Percentiles rank a stretch among this genome's conserved stretches.
Conservation (phyloP, 1,140 invertebrate species). For the Ectropis grisescens region DNA sequence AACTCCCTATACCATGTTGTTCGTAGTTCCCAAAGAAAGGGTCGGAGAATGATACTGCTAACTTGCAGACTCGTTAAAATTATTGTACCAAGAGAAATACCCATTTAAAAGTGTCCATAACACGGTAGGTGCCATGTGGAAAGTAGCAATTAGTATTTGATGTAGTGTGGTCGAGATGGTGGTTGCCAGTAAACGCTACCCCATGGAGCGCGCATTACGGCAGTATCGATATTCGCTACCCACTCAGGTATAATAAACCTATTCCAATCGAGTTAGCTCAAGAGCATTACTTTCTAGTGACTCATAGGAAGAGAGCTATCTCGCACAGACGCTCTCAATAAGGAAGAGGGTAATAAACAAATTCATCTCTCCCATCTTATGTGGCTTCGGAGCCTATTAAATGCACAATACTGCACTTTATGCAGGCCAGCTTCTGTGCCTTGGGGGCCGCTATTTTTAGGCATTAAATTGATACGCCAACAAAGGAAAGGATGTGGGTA, state of each 20-base stretch:
- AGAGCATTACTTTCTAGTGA: conserved; percentile 66
- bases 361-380: conserved; percentile 67
- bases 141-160: no score
- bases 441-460: conserved; percentile 58
- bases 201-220: no score
- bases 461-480: conserved; percentile 57
- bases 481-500: conserved; percentile 61
- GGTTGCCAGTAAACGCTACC: no score
- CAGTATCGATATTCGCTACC: conserved; percentile 22
- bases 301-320: conserved; percentile 68
- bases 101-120: no score
- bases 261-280: conserved; percentile 47
- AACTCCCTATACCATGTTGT: no score
- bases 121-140: no score
- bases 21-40: no score
- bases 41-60: no score
- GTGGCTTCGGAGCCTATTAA: conserved; percentile 59
- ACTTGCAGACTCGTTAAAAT: no score
- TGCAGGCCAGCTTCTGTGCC: conserved; percentile 26
- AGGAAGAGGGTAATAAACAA: conserved; percentile 69
- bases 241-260: conserved; percentile 37
- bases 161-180: no score
- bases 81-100: no score
- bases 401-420: conserved; percentile 67
- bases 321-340: conserved; percentile 65